phyloP scores from a whole-genome alignment of 2,888 invertebrate species.

The Bugula neritina region DNA sequence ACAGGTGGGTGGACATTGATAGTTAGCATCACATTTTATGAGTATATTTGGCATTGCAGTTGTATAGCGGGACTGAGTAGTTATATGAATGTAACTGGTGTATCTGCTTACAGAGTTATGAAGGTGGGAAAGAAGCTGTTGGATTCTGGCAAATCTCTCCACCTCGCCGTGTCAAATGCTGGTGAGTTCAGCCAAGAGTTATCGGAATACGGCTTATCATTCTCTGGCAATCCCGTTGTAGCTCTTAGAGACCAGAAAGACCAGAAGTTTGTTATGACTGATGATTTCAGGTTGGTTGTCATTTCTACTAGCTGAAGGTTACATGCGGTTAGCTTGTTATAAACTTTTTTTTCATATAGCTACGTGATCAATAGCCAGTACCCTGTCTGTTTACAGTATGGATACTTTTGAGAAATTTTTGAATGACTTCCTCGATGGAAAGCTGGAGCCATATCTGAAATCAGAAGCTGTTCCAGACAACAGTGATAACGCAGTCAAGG shows the following conservation, averaged over 20 bases:
- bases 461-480: slow-evolving; percentile 85
- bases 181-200: slow-evolving; percentile 91
- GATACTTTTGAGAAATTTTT: slow-evolving; percentile 79
- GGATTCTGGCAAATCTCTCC: slow-evolving; percentile 58
- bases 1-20: slow-evolving; percentile 47
- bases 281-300: slow-evolving; percentile 74
- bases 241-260: slow-evolving; percentile 75
- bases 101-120: slow-evolving; percentile 67
- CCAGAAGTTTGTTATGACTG: slow-evolving; percentile 81
- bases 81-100: too few relatives aligned
- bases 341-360: not conserved
- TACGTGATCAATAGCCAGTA: too few relatives aligned
- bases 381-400: slow-evolving; percentile 60
- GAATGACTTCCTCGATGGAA: slow-evolving; percentile 72
- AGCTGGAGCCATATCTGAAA: slow-evolving; percentile 84
- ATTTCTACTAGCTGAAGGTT: not conserved
- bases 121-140: slow-evolving; percentile 74
- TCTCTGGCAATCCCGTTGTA: slow-evolving; percentile 76
- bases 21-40: too few relatives aligned
- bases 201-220: slow-evolving; percentile 77
- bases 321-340: not conserved
- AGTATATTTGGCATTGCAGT: too few relatives aligned
- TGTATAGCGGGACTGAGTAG: too few relatives aligned
- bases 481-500: slow-evolving; percentile 62
- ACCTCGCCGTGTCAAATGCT: slow-evolving; percentile 84